Evolutionary conservation across 2,113 vertebrate genomes (phyloP).

Genomic region (Arvicanthis niloticus): DNA sequence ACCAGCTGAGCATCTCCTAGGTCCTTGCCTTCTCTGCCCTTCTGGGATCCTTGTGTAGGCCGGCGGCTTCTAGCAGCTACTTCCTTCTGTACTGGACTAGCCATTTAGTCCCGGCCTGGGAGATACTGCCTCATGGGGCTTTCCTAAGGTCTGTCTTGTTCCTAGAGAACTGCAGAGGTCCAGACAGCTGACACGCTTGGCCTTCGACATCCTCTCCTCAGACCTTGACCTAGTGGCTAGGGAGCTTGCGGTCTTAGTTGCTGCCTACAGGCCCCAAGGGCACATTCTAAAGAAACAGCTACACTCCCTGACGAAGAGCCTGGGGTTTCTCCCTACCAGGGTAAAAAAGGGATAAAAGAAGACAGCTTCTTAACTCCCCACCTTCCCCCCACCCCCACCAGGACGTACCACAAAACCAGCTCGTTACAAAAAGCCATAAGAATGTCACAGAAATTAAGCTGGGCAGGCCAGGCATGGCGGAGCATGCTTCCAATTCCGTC

Average conservation of each 20-base stretch:
- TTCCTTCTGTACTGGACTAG: neutral
- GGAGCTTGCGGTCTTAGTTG: neutral
- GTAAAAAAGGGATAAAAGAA: neutral
- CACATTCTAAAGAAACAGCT: neutral
- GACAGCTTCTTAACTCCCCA: neutral
- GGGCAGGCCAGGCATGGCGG: neutral
- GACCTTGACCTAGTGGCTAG: neutral
- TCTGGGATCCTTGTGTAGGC: neutral
- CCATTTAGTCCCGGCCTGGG: fast-evolving
- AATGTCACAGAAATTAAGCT: neutral
- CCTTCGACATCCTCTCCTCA: conserved; percentile 54
- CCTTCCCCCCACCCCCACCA: fast-evolving
- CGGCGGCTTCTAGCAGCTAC: fast-evolving
- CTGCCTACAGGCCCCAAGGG: neutral
- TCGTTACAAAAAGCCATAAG: neutral
- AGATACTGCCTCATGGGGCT: neutral
- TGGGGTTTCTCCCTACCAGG: neutral
- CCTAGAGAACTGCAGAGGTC: conserved; percentile 32
- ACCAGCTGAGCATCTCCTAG: neutral
- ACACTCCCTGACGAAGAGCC: neutral
- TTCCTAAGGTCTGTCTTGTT: neutral
- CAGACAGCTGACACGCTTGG: neutral
- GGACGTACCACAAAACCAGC: neutral
- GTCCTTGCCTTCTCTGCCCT: conserved; percentile 59
- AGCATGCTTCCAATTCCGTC: neutral